phyloP scores from a whole-genome alignment of 2,797 vertebrate species.

The Tangara arthus region DNA sequence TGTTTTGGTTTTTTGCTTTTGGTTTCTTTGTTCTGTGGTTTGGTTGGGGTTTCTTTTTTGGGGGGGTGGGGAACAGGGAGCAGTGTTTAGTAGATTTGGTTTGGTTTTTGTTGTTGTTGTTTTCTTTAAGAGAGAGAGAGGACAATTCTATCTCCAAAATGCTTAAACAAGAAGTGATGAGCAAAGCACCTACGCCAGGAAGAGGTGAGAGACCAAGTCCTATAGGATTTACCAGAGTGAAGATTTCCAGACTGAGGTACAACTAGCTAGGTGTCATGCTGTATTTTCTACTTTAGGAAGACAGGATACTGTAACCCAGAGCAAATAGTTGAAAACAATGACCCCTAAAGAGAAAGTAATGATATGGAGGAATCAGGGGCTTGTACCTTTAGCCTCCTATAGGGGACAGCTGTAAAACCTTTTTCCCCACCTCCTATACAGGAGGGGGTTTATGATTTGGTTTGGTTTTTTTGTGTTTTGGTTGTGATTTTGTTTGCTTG shows the following conservation, averaged over 20 bases:
- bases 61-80: fast-evolving
- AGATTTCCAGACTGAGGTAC: background rate
- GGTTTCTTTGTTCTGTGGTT: background rate
- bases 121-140: background rate
- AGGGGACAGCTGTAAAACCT: background rate
- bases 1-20: background rate
- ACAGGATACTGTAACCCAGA: background rate
- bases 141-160: background rate
- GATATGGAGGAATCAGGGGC: background rate
- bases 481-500: too few species aligned
- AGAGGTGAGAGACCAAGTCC: background rate
- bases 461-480: background rate
- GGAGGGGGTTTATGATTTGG: background rate
- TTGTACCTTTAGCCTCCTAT: background rate
- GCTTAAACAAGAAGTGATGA: background rate
- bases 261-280: background rate
- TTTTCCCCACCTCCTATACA: too few species aligned
- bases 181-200: background rate
- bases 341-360: background rate
- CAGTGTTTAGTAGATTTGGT: background rate
- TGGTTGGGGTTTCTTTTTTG: fast-evolving
- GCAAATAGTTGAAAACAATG: background rate
- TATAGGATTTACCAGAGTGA: background rate
- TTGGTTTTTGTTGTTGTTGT: background rate
- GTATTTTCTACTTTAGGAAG: background rate